These are phyloP conservation scores for Montipora sp. DNA, from an alignment of 64 coral and sea anemone species.

Conservation along the genomic window DNA sequence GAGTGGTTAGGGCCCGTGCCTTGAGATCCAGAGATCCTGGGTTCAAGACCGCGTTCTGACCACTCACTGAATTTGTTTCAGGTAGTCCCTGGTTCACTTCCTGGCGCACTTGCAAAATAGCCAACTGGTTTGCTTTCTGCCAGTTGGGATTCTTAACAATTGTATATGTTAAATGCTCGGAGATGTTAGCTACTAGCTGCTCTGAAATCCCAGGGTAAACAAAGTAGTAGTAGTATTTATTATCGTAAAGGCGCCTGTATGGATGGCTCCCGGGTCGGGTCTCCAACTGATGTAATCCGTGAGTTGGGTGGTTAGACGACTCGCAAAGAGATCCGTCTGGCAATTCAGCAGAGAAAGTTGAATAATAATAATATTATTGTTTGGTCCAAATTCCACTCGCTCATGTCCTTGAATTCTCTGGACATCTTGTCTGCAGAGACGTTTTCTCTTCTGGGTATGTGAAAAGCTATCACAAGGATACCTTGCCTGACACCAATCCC, in stretches of 20 bases:
- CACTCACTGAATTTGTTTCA: background rate
- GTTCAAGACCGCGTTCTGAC: too few relatives aligned
- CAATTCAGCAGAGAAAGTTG: background rate
- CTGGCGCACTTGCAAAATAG: background rate
- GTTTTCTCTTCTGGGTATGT: slow-evolving; percentile 23
- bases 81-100: background rate
- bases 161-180: too few relatives aligned
- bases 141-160: too few relatives aligned
- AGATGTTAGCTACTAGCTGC: too few relatives aligned
- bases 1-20: too few relatives aligned
- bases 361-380: background rate
- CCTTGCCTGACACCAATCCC: slow-evolving; percentile 19
- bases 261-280: slow-evolving; percentile 22
- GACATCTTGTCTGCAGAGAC: slow-evolving; percentile 9
- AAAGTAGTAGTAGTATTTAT: background rate
- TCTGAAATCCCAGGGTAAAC: too few relatives aligned
- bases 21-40: too few relatives aligned
- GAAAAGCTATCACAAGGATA: background rate
- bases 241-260: slow-evolving; percentile 27
- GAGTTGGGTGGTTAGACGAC: slow-evolving; percentile 28
- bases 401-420: background rate
- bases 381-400: background rate
- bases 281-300: slow-evolving; percentile 51
- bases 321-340: slow-evolving; percentile 16
- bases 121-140: too few relatives aligned